These are phyloP conservation scores for Disparrhopalites patrizii DNA, from an alignment of 2,888 invertebrate species.

Conservation along the genomic window DNA sequence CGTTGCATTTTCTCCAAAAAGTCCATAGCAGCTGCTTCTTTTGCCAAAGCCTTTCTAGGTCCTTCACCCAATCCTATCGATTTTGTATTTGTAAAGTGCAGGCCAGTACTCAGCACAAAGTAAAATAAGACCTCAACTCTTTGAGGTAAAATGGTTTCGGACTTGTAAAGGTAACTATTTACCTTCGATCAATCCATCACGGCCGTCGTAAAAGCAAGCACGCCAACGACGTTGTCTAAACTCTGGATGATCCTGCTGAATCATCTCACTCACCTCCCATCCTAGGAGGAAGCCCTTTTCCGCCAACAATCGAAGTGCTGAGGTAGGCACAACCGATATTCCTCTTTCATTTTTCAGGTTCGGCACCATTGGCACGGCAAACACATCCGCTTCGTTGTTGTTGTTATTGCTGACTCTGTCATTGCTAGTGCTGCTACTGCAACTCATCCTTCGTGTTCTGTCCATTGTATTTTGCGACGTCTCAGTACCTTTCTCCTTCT, in stretches of 20 bases:
- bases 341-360: too few relatives aligned
- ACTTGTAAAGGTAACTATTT: not conserved
- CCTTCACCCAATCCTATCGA: constrained; percentile 9
- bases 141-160: not conserved
- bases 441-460: too few relatives aligned
- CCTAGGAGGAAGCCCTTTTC: constrained; percentile 1
- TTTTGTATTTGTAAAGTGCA: not conserved
- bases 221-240: constrained; percentile 7
- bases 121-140: not conserved
- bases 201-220: constrained; percentile 7
- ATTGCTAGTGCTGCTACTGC: too few relatives aligned
- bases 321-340: too few relatives aligned
- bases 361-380: too few relatives aligned
- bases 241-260: not conserved
- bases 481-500: too few relatives aligned
- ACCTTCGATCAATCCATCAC: not conserved
- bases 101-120: too few relatives aligned
- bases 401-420: too few relatives aligned
- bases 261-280: constrained; percentile 3
- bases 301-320: not conserved
- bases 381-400: too few relatives aligned
- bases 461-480: too few relatives aligned
- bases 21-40: constrained; percentile 22
- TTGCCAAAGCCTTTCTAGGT: constrained; percentile 17
- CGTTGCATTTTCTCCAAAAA: not conserved